These are phyloP conservation scores for Lumbricus terrestris DNA, from an alignment of 2,888 invertebrate genomes.

Conservation along the genomic window DNA sequence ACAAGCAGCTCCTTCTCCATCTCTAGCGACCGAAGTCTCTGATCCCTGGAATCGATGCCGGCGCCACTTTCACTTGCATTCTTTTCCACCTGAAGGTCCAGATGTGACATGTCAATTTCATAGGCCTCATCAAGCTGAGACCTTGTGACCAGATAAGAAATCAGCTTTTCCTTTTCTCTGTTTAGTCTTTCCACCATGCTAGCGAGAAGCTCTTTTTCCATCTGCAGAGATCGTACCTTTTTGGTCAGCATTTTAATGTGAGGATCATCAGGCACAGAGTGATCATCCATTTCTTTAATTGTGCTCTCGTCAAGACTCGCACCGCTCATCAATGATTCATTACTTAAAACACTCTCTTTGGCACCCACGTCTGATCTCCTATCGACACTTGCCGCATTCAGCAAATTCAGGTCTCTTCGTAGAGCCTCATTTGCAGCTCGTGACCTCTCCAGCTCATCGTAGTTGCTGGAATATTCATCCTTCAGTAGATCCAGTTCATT, in stretches of 20 bases:
- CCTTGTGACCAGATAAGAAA: constrained; percentile 17
- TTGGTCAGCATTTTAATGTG: not conserved
- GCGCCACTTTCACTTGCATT: not conserved
- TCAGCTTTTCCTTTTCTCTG: constrained; percentile 29
- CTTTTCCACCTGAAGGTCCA: constrained; percentile 19
- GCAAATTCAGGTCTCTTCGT: not conserved
- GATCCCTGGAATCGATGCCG: constrained; percentile 5
- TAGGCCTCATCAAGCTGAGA: constrained; percentile 12
- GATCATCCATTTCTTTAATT: not conserved
- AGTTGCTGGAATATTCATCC: not conserved
- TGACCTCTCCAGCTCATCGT: not conserved
- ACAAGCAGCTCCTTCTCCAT: constrained; percentile 30
- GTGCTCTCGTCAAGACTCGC: not conserved
- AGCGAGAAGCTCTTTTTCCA: constrained; percentile 28
- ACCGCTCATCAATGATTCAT: not conserved
- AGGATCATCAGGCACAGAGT: not conserved
- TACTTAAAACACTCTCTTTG: not conserved
- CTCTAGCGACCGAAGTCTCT: constrained; percentile 24
- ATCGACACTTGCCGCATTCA: not conserved
- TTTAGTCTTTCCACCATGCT: constrained; percentile 30
- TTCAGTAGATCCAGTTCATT: not conserved
- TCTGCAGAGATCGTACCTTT: constrained; percentile 4
- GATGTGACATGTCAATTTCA: constrained; percentile 24
- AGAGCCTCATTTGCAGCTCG: not conserved
- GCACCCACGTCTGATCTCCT: not conserved